These are phyloP conservation scores for Motacilla tschutschensis DNA, from an alignment of 2,113 vertebrate genomes.

Conservation along the genomic window DNA sequence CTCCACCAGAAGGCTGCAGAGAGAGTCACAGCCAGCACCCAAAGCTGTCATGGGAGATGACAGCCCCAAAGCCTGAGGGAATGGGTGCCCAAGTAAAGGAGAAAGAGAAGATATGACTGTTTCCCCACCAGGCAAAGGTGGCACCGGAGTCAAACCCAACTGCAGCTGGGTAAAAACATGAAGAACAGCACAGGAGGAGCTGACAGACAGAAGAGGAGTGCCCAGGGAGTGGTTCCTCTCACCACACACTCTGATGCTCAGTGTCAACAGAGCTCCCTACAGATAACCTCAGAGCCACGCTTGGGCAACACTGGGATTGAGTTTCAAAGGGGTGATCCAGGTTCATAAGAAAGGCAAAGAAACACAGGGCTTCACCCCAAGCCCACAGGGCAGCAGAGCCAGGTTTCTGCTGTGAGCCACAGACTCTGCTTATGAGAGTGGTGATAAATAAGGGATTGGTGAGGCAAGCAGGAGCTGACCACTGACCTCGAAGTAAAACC, in stretches of 20 bases:
- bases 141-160: background rate
- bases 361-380: background rate
- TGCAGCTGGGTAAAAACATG: background rate
- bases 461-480: background rate
- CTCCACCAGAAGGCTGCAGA: background rate
- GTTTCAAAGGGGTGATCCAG: background rate
- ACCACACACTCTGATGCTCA: background rate
- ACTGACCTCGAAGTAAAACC: background rate
- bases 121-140: background rate
- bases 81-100: background rate
- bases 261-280: background rate
- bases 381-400: background rate
- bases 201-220: background rate
- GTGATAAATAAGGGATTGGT: background rate
- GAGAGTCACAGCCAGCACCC: background rate
- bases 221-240: accelerated
- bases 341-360: background rate
- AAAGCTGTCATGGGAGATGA: background rate
- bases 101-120: background rate
- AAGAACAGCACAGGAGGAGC: background rate
- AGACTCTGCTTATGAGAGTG: background rate
- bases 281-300: accelerated
- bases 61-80: background rate
- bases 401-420: background rate
- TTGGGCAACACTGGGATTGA: background rate